Evolutionary conservation across 2,888 invertebrate species (phyloP).

Genomic region (Altica lythri): DNA sequence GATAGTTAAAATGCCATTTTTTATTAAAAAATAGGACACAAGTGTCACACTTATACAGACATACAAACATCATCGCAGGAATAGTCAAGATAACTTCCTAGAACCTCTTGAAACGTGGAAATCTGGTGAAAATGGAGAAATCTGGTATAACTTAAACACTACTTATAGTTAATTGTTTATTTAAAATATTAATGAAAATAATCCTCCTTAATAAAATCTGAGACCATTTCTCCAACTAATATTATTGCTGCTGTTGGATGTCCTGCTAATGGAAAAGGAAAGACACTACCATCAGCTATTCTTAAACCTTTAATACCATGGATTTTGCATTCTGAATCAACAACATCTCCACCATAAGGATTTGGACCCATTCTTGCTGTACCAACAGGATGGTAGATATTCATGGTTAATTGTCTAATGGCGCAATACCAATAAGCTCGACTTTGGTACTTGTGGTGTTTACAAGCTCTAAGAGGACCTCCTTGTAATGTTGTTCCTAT

Average conservation of each 20-base stretch:
- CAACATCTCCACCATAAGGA: constrained; percentile 64
- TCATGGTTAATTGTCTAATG: constrained; percentile 33
- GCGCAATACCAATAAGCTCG: constrained; percentile 74
- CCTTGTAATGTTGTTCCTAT: constrained; percentile 55
- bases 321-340: constrained; percentile 65
- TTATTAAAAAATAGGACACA: too few species aligned
- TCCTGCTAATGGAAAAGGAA: constrained; percentile 65
- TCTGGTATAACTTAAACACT: too few species aligned
- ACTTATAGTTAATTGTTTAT: too few species aligned
- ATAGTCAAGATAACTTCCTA: too few species aligned
- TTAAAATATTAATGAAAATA: constrained; percentile 8
- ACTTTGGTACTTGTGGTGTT: constrained; percentile 57
- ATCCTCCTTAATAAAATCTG: constrained; percentile 55
- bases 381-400: constrained; percentile 32
- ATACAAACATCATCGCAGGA: too few species aligned
- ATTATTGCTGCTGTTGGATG: constrained; percentile 71
- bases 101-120: too few species aligned
- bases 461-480: constrained; percentile 55
- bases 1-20: too few species aligned
- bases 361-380: constrained; percentile 64
- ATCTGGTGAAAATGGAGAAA: too few species aligned
- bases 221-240: constrained; percentile 72
- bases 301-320: constrained; percentile 64
- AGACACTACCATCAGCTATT: constrained; percentile 70
- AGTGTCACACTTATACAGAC: too few species aligned